Base-by-base conservation (phyloP, 23 tunicate genomes). In the Trididemnum nubilum region DNA sequence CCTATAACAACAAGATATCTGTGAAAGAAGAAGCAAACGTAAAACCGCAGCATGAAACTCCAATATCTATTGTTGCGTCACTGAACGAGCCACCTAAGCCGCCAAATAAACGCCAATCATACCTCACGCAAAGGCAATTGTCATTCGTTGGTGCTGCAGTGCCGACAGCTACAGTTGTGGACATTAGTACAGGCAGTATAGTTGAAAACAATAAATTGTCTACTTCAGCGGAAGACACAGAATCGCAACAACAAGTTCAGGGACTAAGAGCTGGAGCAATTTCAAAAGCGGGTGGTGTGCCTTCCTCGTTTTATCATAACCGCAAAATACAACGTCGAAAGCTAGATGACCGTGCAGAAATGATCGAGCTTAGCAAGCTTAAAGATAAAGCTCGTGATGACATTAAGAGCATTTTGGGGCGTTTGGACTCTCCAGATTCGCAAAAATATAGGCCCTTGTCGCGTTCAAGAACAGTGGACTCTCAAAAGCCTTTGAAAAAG, bases 141-240 rank as follows among this genome's bases (percentile, higher is more conserved):
- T 35, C 67, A 32, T 77, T 29, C 49, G 59, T 72, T 4, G 61
- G 81, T 33, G 33, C 72, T n/a, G 59, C 79, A 1, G 79, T 81
- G 15, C 90, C 90, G 0, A 85, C 90, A 19, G 90, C 90, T 0
- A 85, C 80, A 0, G 71, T 85, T 9, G 90, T 85, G 1, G 90
- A 85, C 60, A 85, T 85, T 31, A 76, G 83, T 81, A 85, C 90
- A 0, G 90, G 90, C 26, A 73, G 90, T 21, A 38, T 84, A 2
- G 70, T 83, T 22, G 75, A 75, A 25, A 31, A 36, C 2, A 27
- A 52, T 58, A 2, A 63, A 0, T 5, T 15, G 9, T 2, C 29
- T 2, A 40, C 18, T 2, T 38, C 66, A 9, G 33, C 22, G 9
- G 81, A 27, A n/a, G 38, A 77, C 26, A n/a, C 18, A 34, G 73